Evolutionary conservation across 2,888 invertebrate species (phyloP).

Genomic region (Nymphalis polychloros): DNA sequence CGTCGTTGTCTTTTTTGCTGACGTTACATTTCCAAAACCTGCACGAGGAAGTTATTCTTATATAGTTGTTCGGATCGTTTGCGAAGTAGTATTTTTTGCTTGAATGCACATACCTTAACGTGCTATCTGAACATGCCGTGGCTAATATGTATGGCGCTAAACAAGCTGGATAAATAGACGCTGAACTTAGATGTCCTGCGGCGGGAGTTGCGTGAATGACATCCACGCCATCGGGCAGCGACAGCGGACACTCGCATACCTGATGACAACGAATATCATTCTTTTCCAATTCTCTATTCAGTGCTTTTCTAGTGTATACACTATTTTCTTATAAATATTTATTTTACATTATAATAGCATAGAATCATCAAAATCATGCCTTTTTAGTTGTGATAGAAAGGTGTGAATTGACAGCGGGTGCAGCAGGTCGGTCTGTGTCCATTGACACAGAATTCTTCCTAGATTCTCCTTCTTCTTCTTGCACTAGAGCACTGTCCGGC

Average conservation of each 20-base stretch:
- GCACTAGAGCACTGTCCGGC: constrained; percentile 91
- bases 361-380: constrained; percentile 74
- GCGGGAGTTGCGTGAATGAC: constrained; percentile 96
- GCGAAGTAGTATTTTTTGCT: background rate
- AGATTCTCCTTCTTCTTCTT: constrained; percentile 88
- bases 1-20: constrained; percentile 73
- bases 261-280: background rate
- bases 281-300: background rate
- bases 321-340: background rate
- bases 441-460: constrained; percentile 76
- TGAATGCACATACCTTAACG: constrained; percentile 80
- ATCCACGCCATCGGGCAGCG: constrained; percentile 94
- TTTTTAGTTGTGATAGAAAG: constrained; percentile 94
- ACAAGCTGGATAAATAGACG: constrained; percentile 99
- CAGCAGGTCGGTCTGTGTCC: constrained; percentile 69
- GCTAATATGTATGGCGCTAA: constrained; percentile 97
- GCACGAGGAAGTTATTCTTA: background rate
- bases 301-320: background rate
- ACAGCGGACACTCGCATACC: constrained; percentile 89
- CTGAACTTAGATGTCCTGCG: constrained; percentile 98
- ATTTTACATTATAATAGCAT: background rate
- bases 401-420: constrained; percentile 79
- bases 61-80: background rate
- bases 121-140: constrained; percentile 97
- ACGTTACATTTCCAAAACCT: constrained; percentile 93